Evolutionary conservation across 2,888 invertebrate genomes (phyloP).

Genomic region (Andrena bicolor): DNA sequence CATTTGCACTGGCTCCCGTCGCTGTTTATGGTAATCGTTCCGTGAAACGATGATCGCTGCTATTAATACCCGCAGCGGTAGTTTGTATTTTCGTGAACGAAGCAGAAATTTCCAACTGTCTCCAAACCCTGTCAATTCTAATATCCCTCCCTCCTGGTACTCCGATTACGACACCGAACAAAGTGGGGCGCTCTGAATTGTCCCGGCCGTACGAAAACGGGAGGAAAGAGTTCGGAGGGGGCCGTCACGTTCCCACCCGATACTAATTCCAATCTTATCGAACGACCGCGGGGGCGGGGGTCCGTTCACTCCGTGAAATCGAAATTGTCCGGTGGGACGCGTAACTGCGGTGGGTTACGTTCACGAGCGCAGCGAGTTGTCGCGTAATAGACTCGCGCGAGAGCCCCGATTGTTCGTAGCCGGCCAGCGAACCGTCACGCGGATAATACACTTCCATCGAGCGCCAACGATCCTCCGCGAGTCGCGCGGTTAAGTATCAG

Average conservation of each 20-base stretch:
- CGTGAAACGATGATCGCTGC: conserved; percentile 3
- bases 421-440: neutral
- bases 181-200: conserved; percentile 5
- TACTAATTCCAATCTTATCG: conserved; percentile 38
- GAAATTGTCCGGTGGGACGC: conserved; percentile 48
- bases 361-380: conserved; percentile 38
- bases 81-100: neutral
- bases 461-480: conserved; percentile 28
- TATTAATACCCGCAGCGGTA: neutral
- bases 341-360: conserved; percentile 49
- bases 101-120: neutral
- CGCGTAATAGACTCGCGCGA: conserved; percentile 55
- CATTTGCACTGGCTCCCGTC: conserved; percentile 11
- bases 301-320: conserved; percentile 25
- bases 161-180: too few relatives aligned
- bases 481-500: conserved; percentile 58
- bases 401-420: conserved; percentile 34
- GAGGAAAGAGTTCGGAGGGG: neutral
- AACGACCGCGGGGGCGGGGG: conserved; percentile 3
- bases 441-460: conserved; percentile 52
- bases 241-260: conserved; percentile 9
- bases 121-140: neutral
- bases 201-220: conserved; percentile 6
- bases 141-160: neutral
- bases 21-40: conserved; percentile 12